phyloP scores from a whole-genome alignment of 1,140 invertebrate genomes.

The Microplitis demolitor region DNA sequence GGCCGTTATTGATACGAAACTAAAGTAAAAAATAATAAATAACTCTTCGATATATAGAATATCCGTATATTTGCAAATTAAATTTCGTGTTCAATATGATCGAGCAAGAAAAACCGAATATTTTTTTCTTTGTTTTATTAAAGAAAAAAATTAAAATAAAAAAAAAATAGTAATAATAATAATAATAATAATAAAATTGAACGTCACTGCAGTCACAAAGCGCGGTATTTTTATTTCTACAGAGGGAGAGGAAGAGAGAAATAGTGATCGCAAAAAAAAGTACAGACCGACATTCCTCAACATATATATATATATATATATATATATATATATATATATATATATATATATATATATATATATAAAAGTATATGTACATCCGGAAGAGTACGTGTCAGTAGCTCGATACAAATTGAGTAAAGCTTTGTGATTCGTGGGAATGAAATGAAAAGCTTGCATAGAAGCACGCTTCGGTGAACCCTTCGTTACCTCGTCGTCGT shows the following conservation, averaged over 20 bases:
- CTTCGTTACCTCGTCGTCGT: slow-evolving; percentile 4
- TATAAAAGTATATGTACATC: neutral
- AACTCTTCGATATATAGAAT: too few relatives aligned
- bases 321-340: neutral
- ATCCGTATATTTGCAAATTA: too few relatives aligned
- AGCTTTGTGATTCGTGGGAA: slow-evolving; percentile 28
- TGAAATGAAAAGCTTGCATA: slow-evolving; percentile 24
- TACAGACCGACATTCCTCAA: too few relatives aligned
- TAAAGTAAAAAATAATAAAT: too few relatives aligned
- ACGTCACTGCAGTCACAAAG: too few relatives aligned
- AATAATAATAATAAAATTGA: neutral
- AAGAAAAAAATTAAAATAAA: neutral
- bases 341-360: neutral
- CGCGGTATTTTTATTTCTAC: too few relatives aligned
- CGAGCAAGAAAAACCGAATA: too few relatives aligned
- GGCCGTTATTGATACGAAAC: too few relatives aligned
- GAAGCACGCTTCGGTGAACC: slow-evolving; percentile 15
- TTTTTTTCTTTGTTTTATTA: too few relatives aligned
- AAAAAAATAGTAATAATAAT: neutral
- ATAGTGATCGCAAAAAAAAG: too few relatives aligned
- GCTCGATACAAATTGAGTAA: slow-evolving; percentile 28
- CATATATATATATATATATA: neutral
- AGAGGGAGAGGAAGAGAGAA: too few relatives aligned
- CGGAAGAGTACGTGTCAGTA: slow-evolving; percentile 3
- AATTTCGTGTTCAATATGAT: too few relatives aligned